Evolutionary conservation across 2,113 vertebrate species (phyloP), one percentile per base, ranked within the genome.

Genomic region (Leuciscus idus): DNA sequence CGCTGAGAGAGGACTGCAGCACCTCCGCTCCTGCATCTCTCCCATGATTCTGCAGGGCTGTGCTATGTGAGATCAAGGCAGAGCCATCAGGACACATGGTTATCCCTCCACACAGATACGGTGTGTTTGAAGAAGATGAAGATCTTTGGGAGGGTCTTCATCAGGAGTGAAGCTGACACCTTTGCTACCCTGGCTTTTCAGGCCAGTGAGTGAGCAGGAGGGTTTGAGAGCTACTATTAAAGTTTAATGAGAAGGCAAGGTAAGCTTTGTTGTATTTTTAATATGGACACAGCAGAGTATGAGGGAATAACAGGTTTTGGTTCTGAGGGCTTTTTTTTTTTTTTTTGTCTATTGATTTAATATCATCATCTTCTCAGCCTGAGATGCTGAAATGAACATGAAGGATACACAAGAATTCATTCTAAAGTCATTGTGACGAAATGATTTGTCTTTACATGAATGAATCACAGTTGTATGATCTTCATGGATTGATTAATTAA

Each of bases 241-340:
- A 78, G 64, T 81, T 85, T 66, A 86, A 79, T 80, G 81, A 74
- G 55, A 36, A 21, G 12, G 77, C 85, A 28, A 84, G 66, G 73
- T 82, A 66, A 81, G 81, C 74, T 80, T 86, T 81, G 81, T 84
- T 86, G 81, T 84, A 89, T 89, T 80, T 86, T 86, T 86, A 59
- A 84, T 85, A 80, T 66, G 84, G 79, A 81, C 83, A 85, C 87
- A 66, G 64, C 66, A 66, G 72, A 70, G 66, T 66, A 48, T 55
- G 70, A 30, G 50, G 77, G 50, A 85, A 68, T 66, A 82, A 64
- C 48, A 52, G 36, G 72, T 76, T 87, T 59, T 46, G 7, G 62
- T 59, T 43, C 73, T 79, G 75, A 57, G 55, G 72, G 52, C 4
- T 33, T 59, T 46, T 79, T 62, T 23, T 70, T 79, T 52, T 30